A percentile compares a stretch with the other conserved stretches of the same genome.
These are phyloP conservation scores for Drosophila bocki DNA, from an alignment of 1,140 invertebrate species.

Conservation along the genomic window DNA sequence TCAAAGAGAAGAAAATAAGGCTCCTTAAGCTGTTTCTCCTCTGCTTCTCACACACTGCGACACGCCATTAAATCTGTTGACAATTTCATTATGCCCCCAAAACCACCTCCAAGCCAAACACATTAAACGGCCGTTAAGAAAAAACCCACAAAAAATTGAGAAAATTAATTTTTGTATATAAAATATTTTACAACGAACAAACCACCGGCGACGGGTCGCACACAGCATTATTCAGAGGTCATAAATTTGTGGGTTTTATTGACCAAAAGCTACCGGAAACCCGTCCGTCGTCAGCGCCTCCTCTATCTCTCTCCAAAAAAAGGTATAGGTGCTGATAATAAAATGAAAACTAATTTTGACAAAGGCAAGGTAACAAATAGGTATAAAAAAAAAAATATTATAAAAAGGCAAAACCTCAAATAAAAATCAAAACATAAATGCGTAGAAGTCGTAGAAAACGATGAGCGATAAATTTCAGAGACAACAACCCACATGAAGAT, in stretches of 20 bases:
- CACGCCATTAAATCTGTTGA: slow-evolving; percentile 62
- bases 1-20: background rate
- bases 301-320: slow-evolving; percentile 23
- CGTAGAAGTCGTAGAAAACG: slow-evolving; percentile 68
- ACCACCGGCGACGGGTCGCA: slow-evolving; percentile 39
- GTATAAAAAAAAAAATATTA: slow-evolving; percentile 27
- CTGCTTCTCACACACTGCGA: background rate
- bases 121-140: slow-evolving; percentile 68
- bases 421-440: slow-evolving; percentile 47
- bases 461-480: slow-evolving; percentile 71
- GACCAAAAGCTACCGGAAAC: slow-evolving; percentile 71
- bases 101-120: slow-evolving; percentile 25
- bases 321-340: slow-evolving; percentile 67
- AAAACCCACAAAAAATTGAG: slow-evolving; percentile 34
- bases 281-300: slow-evolving; percentile 32
- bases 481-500: slow-evolving; percentile 67
- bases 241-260: slow-evolving; percentile 76
- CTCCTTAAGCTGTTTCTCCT: slow-evolving; percentile 7
- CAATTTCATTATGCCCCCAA: slow-evolving; percentile 55
- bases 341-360: slow-evolving; percentile 77
- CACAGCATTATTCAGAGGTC: slow-evolving; percentile 47
- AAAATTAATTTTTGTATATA: slow-evolving; percentile 72
- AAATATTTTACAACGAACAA: slow-evolving; percentile 62
- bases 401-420: slow-evolving; percentile 18
- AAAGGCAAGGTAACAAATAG: slow-evolving; percentile 52